Conservation (phyloP, 2,888 invertebrate species). For the Magallana nippona region DNA sequence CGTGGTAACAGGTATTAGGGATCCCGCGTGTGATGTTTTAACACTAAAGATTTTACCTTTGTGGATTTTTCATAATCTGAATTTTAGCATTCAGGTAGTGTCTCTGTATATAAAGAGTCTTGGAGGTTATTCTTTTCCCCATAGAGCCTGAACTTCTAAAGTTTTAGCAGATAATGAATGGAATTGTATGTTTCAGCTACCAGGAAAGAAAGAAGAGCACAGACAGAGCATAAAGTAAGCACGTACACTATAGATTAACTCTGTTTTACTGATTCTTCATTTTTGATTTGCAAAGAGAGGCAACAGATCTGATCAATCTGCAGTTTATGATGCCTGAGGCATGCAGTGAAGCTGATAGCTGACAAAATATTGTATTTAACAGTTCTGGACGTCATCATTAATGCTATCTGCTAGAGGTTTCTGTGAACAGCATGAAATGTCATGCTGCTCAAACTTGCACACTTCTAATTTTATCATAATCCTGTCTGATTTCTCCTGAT, state of each 20-base stretch:
- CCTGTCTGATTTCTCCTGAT: background rate
- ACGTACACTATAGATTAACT: background rate
- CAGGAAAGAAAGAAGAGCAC: background rate
- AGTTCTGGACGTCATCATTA: too few relatives aligned
- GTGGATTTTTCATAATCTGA: too few relatives aligned
- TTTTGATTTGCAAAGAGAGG: too few relatives aligned
- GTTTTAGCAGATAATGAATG: background rate
- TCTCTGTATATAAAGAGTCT: too few relatives aligned
- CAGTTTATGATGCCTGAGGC: too few relatives aligned
- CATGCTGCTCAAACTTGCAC: background rate
- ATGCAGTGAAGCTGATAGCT: too few relatives aligned
- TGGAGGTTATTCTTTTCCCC: too few relatives aligned
- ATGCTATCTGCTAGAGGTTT: background rate
- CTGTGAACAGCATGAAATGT: background rate
- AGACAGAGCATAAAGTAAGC: background rate
- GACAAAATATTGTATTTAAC: too few relatives aligned
- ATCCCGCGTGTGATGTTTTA: background rate
- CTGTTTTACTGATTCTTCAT: too few relatives aligned
- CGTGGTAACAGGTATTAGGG: background rate
- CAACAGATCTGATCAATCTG: too few relatives aligned
- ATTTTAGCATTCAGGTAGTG: too few relatives aligned
- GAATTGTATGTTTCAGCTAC: constrained; percentile 6
- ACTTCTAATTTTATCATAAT: background rate
- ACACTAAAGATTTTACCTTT: too few relatives aligned
- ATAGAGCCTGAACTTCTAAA: background rate